These are phyloP conservation scores for Heptranchias perlo DNA, from an alignment of 2,113 vertebrate species.

Conservation along the genomic window DNA sequence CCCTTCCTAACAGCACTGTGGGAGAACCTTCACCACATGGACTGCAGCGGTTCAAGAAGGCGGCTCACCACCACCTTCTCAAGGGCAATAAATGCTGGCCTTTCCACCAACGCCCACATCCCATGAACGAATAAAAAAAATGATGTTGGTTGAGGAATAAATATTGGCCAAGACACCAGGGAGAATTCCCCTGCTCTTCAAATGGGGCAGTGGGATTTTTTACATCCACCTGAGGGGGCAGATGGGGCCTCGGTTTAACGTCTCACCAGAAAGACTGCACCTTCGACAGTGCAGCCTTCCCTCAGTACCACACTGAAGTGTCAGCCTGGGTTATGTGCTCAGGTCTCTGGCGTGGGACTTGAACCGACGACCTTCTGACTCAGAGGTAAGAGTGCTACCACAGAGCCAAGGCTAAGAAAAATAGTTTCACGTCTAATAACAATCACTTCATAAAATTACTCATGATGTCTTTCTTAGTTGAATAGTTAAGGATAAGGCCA, in stretches of 20 bases:
- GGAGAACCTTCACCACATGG: too few species aligned
- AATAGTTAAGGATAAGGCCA: background rate
- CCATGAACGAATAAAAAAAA: too few species aligned
- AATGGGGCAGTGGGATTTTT: background rate
- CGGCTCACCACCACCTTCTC: too few species aligned
- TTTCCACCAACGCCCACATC: too few species aligned
- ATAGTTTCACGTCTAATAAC: background rate
- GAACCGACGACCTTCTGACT: background rate
- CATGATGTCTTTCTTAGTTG: background rate
- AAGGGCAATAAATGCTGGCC: background rate
- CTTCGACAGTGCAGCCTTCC: background rate
- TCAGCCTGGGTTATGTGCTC: background rate
- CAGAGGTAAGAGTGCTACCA: background rate
- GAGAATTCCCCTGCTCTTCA: background rate
- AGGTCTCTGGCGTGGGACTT: background rate
- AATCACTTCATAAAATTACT: background rate
- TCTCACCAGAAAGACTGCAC: background rate
- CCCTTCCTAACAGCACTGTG: too few species aligned
- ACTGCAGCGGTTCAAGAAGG: too few species aligned
- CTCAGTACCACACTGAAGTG: background rate
- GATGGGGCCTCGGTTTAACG: background rate
- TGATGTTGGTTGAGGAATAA: background rate
- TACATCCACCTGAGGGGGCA: background rate
- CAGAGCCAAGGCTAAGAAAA: background rate
- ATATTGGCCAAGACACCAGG: background rate